Conservation (phyloP, 2,113 vertebrate species). For the Echinops telfairi region DNA sequence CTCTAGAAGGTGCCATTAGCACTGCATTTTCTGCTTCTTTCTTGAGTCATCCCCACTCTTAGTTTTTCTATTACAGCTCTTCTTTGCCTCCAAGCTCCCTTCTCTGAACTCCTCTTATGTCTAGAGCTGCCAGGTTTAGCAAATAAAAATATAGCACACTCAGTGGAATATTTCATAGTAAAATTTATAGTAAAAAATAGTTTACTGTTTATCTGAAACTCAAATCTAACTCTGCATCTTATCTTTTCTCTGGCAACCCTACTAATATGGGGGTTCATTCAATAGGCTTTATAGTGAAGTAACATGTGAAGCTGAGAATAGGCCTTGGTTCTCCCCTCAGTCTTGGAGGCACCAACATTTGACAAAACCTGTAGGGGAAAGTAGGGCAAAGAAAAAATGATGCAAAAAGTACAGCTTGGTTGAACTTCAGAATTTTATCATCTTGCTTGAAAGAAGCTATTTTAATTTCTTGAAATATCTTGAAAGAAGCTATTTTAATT, state of each 20-base stretch:
- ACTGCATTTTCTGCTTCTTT: neutral
- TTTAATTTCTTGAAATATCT: conserved; percentile 42
- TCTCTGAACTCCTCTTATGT: conserved; percentile 1
- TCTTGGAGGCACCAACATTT: neutral
- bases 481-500: conserved; percentile 63
- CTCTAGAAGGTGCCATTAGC: neutral
- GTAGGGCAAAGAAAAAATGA: neutral
- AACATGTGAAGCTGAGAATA: neutral
- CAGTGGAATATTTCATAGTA: neutral
- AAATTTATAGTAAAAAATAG: neutral
- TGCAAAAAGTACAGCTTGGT: conserved; percentile 23
- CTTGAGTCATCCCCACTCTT: neutral
- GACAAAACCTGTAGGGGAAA: neutral
- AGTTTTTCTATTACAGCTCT: neutral
- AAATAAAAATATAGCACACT: conserved; percentile 1
- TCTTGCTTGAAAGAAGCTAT: conserved; percentile 36
- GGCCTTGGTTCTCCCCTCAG: neutral
- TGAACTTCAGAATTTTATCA: conserved; percentile 25
- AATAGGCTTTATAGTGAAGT: neutral
- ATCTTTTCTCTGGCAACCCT: conserved; percentile 16
- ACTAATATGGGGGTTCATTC: neutral
- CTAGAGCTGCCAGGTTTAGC: neutral
- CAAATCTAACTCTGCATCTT: conserved; percentile 15
- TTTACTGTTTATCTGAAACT: conserved; percentile 34
- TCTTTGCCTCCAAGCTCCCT: neutral